Percentiles rank a stretch among this genome's conserved stretches.
phyloP scores from a whole-genome alignment of 2,888 invertebrate species.

The Strigamia crassipes region DNA sequence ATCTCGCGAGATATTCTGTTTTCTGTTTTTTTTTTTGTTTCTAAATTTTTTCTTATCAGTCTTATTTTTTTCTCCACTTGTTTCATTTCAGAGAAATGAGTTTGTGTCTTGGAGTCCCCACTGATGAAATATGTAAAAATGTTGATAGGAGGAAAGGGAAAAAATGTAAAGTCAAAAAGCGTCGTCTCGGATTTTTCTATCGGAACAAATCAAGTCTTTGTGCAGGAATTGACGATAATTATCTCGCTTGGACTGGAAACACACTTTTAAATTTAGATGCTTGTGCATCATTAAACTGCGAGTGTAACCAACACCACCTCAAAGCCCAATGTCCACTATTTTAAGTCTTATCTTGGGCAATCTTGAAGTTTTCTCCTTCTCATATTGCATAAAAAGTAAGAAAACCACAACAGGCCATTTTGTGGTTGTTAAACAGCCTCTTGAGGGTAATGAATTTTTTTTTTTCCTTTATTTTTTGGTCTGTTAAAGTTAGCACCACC shows the following conservation, averaged over 20 bases:
- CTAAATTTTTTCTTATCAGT: conserved; percentile 31
- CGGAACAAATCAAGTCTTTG: neutral
- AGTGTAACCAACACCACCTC: neutral
- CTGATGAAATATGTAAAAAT: conserved; percentile 27
- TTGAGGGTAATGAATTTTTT: conserved; percentile 7
- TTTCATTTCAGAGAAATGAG: conserved; percentile 19
- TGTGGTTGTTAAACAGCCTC: conserved; percentile 8
- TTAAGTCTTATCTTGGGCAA: neutral
- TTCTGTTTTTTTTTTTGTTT: neutral
- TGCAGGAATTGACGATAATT: conserved; percentile 6
- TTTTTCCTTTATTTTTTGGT: conserved; percentile 12
- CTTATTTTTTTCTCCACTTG: neutral
- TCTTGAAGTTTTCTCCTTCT: neutral
- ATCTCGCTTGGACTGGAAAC: neutral
- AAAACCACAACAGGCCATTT: conserved; percentile 32
- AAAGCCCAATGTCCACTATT: conserved; percentile 24
- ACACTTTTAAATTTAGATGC: conserved; percentile 7
- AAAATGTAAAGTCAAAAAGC: neutral
- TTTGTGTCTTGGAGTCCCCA: conserved; percentile 2
- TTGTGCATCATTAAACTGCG: neutral
- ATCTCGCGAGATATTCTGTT: neutral
- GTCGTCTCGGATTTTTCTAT: neutral
- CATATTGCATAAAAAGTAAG: conserved; percentile 12
- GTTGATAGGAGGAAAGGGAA: neutral
- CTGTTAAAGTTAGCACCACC: neutral